Conservation (phyloP, 2,888 invertebrate species). For the Ennomos quercinarius region DNA sequence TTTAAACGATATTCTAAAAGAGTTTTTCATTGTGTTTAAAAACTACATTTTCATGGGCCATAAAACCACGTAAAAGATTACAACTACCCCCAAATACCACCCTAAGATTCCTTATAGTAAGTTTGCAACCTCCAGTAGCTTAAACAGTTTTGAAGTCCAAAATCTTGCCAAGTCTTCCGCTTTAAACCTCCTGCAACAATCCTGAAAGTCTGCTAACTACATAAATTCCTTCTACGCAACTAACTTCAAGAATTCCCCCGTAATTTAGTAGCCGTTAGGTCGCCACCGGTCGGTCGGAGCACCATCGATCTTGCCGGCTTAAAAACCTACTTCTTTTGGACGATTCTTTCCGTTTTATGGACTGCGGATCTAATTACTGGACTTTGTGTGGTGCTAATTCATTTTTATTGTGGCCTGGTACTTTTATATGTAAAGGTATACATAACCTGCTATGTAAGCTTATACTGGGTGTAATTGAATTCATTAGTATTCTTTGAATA, state of each 20-base stretch:
- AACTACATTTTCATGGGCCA: too few relatives aligned
- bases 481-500: too few relatives aligned
- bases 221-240: slow-evolving; percentile 27
- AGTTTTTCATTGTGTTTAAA: too few relatives aligned
- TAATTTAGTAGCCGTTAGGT: slow-evolving; percentile 21
- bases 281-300: slow-evolving; percentile 7
- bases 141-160: background rate
- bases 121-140: background rate
- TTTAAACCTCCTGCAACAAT: slow-evolving; percentile 18
- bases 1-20: too few relatives aligned
- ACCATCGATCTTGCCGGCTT: slow-evolving; percentile 45
- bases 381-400: slow-evolving; percentile 42
- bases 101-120: too few relatives aligned
- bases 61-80: too few relatives aligned
- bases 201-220: slow-evolving; percentile 22
- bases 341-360: slow-evolving; percentile 45
- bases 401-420: slow-evolving; percentile 33
- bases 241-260: slow-evolving; percentile 23
- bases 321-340: slow-evolving; percentile 42
- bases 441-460: too few relatives aligned
- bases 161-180: slow-evolving; percentile 6
- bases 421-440: too few relatives aligned
- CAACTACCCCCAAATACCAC: too few relatives aligned
- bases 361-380: slow-evolving; percentile 41
- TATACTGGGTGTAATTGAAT: too few relatives aligned